Conservation (phyloP, 2,797 vertebrate species). For the Hephaestus fuliginosus region DNA sequence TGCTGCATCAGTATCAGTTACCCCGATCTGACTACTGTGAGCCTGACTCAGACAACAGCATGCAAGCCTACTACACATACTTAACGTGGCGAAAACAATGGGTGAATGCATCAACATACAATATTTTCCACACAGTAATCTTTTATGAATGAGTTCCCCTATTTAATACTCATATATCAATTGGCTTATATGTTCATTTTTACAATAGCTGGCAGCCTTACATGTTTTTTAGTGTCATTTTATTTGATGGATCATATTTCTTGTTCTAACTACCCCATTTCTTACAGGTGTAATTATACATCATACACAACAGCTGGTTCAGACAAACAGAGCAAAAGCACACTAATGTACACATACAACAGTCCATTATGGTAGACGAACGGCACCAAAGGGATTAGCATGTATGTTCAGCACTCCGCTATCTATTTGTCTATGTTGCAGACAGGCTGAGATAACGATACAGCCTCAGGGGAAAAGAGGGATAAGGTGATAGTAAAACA, state of each 20-base stretch:
- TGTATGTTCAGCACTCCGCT: not conserved
- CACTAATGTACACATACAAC: not conserved
- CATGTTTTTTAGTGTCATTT: not conserved
- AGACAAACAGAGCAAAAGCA: not conserved
- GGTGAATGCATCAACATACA: not conserved
- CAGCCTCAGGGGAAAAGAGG: not conserved
- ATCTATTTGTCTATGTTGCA: not conserved
- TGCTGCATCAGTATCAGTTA: slow-evolving; percentile 14
- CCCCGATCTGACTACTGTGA: not conserved
- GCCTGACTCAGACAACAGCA: not conserved
- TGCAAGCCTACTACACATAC: not conserved
- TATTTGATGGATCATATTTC: not conserved
- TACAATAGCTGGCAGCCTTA: not conserved
- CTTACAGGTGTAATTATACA: not conserved
- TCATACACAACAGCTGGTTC: not conserved
- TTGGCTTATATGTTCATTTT: not conserved
- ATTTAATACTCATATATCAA: not conserved
- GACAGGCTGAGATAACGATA: not conserved
- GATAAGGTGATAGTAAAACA: not conserved
- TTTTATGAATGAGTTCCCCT: not conserved
- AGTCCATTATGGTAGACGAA: not conserved
- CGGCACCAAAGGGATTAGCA: not conserved
- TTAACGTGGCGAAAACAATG: not conserved
- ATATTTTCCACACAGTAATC: not conserved
- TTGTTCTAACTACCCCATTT: not conserved